Evolutionary conservation across 2,888 invertebrate species (phyloP).

Genomic region (Zootermopsis nevadensis): DNA sequence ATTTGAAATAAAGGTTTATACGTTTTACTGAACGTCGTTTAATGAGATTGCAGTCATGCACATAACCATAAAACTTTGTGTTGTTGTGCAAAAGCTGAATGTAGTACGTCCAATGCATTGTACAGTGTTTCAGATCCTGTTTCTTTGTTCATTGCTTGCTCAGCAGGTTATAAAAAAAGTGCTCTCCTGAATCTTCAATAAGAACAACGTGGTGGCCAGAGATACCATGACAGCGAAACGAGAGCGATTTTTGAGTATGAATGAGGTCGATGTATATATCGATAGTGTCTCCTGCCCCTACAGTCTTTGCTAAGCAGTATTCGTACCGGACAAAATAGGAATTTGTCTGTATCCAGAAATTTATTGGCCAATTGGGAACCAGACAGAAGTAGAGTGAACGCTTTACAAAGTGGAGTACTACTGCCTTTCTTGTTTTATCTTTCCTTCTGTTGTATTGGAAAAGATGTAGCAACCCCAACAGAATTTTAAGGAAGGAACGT

Average conservation of each 20-base stretch:
- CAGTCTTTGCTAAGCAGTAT: neutral
- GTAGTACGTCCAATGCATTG: neutral
- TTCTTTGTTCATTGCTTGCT: neutral
- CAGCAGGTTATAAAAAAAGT: neutral
- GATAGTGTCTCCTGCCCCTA: neutral
- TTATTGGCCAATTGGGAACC: slow-evolving; percentile 17
- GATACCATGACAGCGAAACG: slow-evolving; percentile 18
- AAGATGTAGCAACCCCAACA: slow-evolving; percentile 2
- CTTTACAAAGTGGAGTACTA: neutral
- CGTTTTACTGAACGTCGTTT: neutral
- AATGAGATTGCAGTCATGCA: neutral
- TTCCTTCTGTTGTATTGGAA: slow-evolving; percentile 11
- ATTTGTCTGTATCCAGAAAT: slow-evolving; percentile 31
- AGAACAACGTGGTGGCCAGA: neutral
- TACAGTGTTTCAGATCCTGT: neutral
- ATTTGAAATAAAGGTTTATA: neutral
- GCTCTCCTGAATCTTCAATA: neutral
- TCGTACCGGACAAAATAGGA: slow-evolving; percentile 18
- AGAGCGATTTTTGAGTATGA: slow-evolving; percentile 14
- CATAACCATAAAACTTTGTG: neutral
- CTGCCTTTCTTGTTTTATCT: neutral
- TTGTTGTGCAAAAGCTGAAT: neutral
- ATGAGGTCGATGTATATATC: slow-evolving; percentile 8
- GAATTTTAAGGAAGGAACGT: slow-evolving; percentile 5
- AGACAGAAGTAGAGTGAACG: neutral